Evolutionary conservation across 2,113 vertebrate genomes (phyloP).

Genomic region (Cynopterus brachyotis): DNA sequence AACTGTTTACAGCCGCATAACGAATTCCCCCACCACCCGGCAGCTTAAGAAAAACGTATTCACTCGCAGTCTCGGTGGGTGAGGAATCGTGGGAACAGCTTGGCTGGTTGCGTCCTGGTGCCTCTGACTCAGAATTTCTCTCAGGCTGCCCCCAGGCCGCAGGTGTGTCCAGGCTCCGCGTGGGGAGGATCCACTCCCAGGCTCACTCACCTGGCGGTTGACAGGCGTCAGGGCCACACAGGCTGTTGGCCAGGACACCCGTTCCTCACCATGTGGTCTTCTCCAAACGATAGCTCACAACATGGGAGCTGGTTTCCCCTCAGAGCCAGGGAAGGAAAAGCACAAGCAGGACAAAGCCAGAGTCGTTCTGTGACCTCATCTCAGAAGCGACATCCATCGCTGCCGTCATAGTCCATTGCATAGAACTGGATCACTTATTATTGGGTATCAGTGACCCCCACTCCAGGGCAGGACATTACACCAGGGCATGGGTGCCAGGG

Average conservation of each 20-base stretch:
- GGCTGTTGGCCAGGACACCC: background rate
- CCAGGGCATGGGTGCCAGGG: background rate
- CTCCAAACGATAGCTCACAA: background rate
- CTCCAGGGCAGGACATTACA: background rate
- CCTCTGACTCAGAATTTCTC: background rate
- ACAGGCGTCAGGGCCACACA: background rate
- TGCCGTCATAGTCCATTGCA: background rate
- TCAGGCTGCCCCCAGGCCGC: background rate
- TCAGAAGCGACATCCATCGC: background rate
- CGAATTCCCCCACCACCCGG: background rate
- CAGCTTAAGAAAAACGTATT: background rate
- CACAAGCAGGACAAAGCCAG: background rate
- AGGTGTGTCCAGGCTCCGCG: background rate
- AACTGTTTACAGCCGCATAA: background rate
- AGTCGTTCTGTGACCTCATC: background rate
- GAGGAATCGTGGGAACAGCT: background rate
- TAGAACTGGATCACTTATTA: background rate
- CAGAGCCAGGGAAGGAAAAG: background rate
- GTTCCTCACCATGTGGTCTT: background rate
- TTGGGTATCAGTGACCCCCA: background rate
- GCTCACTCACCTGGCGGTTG: background rate
- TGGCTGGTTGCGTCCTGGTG: background rate
- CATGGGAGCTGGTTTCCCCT: background rate
- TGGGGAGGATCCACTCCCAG: background rate
- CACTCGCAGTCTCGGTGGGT: background rate